Evolutionary conservation across 2,113 vertebrate genomes (phyloP).

Genomic region (Acanthisitta chloris): DNA sequence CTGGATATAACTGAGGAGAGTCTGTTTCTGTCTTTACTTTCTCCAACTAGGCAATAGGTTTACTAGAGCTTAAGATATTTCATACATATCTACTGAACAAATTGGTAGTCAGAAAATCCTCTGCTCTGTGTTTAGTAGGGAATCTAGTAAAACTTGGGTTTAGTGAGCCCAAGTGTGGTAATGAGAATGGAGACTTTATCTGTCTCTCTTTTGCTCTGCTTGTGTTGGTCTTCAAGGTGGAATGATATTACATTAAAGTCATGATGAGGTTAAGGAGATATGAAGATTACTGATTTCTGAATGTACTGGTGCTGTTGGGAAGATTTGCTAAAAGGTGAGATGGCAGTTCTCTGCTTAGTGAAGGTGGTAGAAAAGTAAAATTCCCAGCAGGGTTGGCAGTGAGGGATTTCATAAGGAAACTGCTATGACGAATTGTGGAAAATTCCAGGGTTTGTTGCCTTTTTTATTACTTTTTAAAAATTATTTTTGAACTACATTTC

Average conservation of each 20-base stretch:
- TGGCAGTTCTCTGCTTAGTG: not conserved
- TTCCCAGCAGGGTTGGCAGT: not conserved
- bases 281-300: not conserved
- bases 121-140: not conserved
- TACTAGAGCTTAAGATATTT: not conserved
- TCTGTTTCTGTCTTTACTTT: not conserved
- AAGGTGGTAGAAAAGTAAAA: not conserved
- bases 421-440: not conserved
- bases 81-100: not conserved
- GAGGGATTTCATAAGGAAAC: not conserved
- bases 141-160: not conserved
- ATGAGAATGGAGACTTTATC: not conserved
- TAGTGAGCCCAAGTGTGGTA: not conserved
- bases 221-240: not conserved
- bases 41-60: fast-evolving
- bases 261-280: not conserved
- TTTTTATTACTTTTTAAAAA: not conserved
- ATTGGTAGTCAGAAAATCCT: not conserved
- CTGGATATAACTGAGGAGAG: not conserved
- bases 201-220: not conserved
- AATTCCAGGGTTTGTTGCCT: fast-evolving
- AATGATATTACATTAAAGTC: not conserved
- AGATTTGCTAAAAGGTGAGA: not conserved
- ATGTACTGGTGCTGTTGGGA: not conserved
- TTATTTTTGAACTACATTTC: not conserved